Evolutionary conservation across 2,797 vertebrate genomes (phyloP).

Genomic region (Galagoides demidoff): DNA sequence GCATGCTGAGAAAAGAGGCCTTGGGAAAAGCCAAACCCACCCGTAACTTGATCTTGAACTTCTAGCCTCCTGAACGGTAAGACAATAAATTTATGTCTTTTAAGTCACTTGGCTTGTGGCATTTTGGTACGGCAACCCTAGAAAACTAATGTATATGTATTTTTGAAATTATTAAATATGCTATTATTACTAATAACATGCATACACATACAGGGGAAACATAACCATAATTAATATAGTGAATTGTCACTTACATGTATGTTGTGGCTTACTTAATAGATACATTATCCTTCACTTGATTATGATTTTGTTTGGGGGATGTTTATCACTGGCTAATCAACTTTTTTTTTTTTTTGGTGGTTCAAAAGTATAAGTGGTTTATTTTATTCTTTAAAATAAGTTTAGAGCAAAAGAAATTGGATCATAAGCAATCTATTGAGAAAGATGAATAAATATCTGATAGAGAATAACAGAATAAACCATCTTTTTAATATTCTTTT

Average conservation of each 20-base stretch:
- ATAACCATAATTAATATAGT: neutral
- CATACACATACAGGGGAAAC: neutral
- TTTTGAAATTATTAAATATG: neutral
- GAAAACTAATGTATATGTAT: neutral
- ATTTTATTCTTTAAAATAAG: slow-evolving; percentile 29
- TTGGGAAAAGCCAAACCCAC: neutral
- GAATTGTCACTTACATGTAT: neutral
- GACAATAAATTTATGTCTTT: neutral
- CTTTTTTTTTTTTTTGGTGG: neutral
- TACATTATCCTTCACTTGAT: neutral
- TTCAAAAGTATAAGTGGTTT: neutral
- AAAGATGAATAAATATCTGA: slow-evolving; percentile 20
- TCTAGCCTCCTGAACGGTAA: neutral
- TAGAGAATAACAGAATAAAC: neutral
- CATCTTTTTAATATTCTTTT: neutral
- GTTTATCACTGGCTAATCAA: neutral
- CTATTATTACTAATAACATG: neutral
- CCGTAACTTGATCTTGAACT: neutral
- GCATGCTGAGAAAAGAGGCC: neutral
- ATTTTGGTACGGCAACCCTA: neutral
- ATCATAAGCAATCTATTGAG: neutral
- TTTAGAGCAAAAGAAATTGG: neutral
- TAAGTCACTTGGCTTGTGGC: neutral
- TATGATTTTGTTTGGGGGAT: neutral
- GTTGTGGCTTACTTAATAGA: neutral